Percentiles rank a stretch among this genome's conserved stretches.
Conservation (phyloP, 2,113 vertebrate genomes). For the Sitta europaea region DNA sequence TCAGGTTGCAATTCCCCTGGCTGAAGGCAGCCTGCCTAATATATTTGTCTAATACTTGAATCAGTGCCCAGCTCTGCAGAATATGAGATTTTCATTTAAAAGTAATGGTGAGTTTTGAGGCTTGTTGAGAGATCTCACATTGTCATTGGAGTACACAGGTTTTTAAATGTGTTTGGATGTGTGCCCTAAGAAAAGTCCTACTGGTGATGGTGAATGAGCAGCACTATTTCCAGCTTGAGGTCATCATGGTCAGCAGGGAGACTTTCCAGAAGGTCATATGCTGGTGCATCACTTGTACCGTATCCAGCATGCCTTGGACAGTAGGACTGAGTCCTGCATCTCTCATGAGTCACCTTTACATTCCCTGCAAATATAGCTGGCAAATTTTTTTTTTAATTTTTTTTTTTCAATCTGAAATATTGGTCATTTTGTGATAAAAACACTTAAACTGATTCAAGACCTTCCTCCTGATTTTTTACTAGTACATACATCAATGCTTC, state of each 20-base stretch:
- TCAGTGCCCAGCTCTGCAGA: background rate
- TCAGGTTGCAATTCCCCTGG: background rate
- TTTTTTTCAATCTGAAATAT: background rate
- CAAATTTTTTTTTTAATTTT: fast-evolving
- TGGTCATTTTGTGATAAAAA: background rate
- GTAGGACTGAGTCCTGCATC: background rate
- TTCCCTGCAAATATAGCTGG: background rate
- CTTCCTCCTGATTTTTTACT: background rate
- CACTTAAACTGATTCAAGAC: background rate
- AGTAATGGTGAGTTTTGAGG: background rate
- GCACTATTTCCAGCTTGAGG: background rate
- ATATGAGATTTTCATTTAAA: background rate
- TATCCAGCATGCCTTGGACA: background rate
- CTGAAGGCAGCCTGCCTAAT: background rate
- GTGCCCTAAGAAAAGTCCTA: background rate
- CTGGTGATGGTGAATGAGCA: background rate
- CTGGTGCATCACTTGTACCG: background rate
- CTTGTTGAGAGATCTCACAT: background rate
- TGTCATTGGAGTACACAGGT: background rate
- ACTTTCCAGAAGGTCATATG: background rate
- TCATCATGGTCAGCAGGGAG: background rate
- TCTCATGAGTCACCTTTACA: background rate
- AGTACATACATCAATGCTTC: background rate
- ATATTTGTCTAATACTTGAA: background rate
- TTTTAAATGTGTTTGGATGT: background rate